phyloP scores from a whole-genome alignment of 2,113 vertebrate species.

The Spea multiplicata region DNA sequence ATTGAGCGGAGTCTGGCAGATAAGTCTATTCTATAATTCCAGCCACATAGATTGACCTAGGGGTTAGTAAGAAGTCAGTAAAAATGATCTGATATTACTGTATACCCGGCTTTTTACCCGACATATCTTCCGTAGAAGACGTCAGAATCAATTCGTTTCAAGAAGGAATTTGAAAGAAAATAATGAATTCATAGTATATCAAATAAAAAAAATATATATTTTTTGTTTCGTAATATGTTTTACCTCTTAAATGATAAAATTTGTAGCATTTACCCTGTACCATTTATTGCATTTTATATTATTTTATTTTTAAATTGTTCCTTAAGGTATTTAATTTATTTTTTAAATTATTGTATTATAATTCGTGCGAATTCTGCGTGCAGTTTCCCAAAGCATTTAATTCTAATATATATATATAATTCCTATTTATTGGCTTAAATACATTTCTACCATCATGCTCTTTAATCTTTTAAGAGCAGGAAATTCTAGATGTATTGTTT shows the following conservation, averaged over 20 bases:
- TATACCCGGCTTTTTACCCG: constrained; percentile 9
- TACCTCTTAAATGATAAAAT: too few species aligned
- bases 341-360: too few species aligned
- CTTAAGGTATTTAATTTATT: too few species aligned
- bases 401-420: neutral
- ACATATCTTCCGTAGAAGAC: neutral
- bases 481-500: too few species aligned
- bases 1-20: constrained; percentile 31
- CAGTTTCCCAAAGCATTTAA: neutral
- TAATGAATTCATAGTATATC: neutral
- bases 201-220: too few species aligned
- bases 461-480: too few species aligned
- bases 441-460: too few species aligned
- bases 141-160: neutral
- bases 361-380: too few species aligned
- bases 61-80: constrained; percentile 11
- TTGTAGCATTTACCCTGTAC: too few species aligned
- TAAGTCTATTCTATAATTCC: neutral
- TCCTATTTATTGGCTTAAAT: neutral
- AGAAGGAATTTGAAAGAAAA: neutral
- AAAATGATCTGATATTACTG: constrained; percentile 18
- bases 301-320: too few species aligned
- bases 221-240: too few species aligned
- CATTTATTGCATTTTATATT: too few species aligned
- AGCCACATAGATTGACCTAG: constrained; percentile 10